Percentiles rank a stretch among this genome's conserved stretches.
Conservation (phyloP, 2,797 vertebrate genomes). For the Microcaecilia unicolor region DNA sequence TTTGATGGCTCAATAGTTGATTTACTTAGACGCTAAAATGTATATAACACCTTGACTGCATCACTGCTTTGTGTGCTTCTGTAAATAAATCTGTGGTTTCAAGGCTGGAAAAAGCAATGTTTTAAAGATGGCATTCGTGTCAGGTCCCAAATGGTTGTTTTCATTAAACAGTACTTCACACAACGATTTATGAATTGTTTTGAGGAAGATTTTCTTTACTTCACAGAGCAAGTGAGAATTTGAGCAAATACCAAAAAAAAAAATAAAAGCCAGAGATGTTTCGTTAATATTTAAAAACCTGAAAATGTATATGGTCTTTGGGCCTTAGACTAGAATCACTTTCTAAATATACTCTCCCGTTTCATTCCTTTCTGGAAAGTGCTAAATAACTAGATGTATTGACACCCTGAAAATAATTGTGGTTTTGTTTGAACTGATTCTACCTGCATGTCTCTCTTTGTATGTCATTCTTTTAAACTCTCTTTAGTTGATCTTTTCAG, state of each 20-base stretch:
- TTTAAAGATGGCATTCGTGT: slow-evolving; percentile 67
- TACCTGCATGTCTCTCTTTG: too few species aligned
- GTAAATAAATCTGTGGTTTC: slow-evolving; percentile 49
- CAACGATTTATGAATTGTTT: slow-evolving; percentile 71
- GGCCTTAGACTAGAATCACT: slow-evolving; percentile 52
- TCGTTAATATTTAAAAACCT: slow-evolving; percentile 66
- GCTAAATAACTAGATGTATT: slow-evolving; percentile 30
- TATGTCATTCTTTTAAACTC: slow-evolving; percentile 31
- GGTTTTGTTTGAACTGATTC: neutral
- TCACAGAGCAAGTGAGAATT: slow-evolving; percentile 63
- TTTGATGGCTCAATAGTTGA: too few species aligned
- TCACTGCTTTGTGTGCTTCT: slow-evolving; percentile 18
- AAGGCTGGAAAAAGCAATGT: slow-evolving; percentile 45
- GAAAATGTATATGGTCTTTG: slow-evolving; percentile 62
- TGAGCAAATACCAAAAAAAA: too few species aligned
- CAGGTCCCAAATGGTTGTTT: slow-evolving; percentile 64
- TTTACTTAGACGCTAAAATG: too few species aligned
- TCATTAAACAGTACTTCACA: slow-evolving; percentile 59
- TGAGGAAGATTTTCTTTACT: slow-evolving; percentile 56
- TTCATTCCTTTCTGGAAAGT: slow-evolving; percentile 41
- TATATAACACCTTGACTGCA: too few species aligned
- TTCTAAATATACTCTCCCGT: slow-evolving; percentile 50
- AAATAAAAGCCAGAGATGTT: slow-evolving; percentile 55
- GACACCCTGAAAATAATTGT: slow-evolving; percentile 13
- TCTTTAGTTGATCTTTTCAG: slow-evolving; percentile 45